Conservation (phyloP, 2,113 vertebrate genomes). For the Cephalophus harveyi region DNA sequence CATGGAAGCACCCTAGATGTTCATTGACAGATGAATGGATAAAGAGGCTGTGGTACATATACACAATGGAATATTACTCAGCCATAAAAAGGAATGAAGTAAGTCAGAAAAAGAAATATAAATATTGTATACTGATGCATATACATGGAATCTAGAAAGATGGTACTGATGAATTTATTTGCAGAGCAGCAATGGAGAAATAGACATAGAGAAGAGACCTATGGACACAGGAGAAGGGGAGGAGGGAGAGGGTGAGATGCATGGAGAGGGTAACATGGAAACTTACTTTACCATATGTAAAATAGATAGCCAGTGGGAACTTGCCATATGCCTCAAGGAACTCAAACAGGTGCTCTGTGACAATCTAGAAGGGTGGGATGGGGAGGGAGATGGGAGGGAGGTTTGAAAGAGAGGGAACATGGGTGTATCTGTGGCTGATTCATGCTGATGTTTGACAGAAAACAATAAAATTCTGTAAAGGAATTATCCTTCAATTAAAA, state of each 20-base stretch:
- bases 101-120: neutral
- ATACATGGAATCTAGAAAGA: neutral
- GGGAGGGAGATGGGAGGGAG: neutral
- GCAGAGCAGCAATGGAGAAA: neutral
- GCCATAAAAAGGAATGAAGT: neutral
- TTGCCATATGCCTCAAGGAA: neutral
- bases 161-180: neutral
- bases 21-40: neutral
- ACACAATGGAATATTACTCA: neutral
- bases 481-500: neutral
- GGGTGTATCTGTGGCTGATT: neutral
- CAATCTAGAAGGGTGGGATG: neutral
- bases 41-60: neutral
- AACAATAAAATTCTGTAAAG: neutral
- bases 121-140: neutral
- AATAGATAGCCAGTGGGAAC: neutral
- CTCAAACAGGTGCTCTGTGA: neutral
- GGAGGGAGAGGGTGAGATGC: neutral
- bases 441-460: neutral
- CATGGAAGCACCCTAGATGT: neutral
- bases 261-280: neutral
- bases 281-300: neutral
- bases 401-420: neutral
- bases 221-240: neutral
- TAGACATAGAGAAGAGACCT: neutral